Conservation (phyloP, 2,113 vertebrate genomes). For the Stigmatopora nigra region DNA sequence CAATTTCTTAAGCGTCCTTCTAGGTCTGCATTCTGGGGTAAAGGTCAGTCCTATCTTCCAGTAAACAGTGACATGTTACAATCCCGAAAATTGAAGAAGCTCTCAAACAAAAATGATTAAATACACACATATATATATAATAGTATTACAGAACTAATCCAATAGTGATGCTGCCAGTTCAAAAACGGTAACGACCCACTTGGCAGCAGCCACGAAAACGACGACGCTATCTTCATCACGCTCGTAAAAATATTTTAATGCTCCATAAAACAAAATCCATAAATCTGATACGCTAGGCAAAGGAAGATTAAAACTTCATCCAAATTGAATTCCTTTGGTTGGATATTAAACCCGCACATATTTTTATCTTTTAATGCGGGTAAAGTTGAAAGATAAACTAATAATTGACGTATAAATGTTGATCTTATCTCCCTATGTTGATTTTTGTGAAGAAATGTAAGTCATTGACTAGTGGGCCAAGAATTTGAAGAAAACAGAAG, state of each 20-base stretch:
- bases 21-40: too few relatives aligned
- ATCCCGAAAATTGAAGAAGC: too few relatives aligned
- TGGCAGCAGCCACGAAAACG: slow-evolving; percentile 26
- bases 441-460: slow-evolving; percentile 25
- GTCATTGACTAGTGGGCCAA: slow-evolving; percentile 30
- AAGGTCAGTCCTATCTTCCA: too few relatives aligned
- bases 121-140: too few relatives aligned
- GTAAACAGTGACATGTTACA: too few relatives aligned
- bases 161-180: neutral
- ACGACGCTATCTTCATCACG: slow-evolving; percentile 6
- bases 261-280: slow-evolving; percentile 15
- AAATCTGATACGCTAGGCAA: neutral
- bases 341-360: slow-evolving; percentile 22
- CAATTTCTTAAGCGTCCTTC: too few relatives aligned
- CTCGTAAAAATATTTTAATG: slow-evolving; percentile 18
- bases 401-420: neutral
- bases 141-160: too few relatives aligned
- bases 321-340: slow-evolving; percentile 18
- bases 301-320: slow-evolving; percentile 21
- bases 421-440: slow-evolving; percentile 15
- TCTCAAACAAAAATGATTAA: too few relatives aligned
- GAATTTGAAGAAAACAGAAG: slow-evolving; percentile 12
- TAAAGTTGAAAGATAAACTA: neutral
- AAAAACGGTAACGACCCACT: slow-evolving; percentile 24
- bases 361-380: neutral